Conservation (phyloP, 2,888 invertebrate species). For the Xanthia icteritia region DNA sequence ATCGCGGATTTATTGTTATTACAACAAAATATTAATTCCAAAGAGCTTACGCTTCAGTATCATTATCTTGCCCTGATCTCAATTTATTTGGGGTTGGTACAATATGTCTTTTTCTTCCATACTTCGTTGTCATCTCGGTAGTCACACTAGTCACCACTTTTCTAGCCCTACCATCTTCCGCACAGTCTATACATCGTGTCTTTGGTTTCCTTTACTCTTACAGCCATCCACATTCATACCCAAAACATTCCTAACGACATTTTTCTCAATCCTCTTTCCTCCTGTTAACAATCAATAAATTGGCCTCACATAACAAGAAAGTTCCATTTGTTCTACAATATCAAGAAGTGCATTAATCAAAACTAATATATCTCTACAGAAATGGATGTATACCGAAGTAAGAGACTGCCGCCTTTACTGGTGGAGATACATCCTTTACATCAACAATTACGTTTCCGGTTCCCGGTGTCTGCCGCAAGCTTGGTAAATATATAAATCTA, state of each 20-base stretch:
- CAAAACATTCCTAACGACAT: not conserved
- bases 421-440: conserved; percentile 74
- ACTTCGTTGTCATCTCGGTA: not conserved
- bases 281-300: not conserved
- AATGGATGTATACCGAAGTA: conserved; percentile 39
- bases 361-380: conserved; percentile 7
- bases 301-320: not conserved
- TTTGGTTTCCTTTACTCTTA: not conserved
- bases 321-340: not conserved
- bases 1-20: no score
- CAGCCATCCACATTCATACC: not conserved
- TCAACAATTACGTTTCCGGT: conserved; percentile 72
- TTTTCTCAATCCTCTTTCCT: not conserved
- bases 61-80: not conserved
- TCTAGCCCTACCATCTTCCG: not conserved
- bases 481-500: conserved; percentile 64
- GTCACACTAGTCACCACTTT: no score
- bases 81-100: no score
- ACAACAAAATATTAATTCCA: no score
- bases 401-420: conserved; percentile 69
- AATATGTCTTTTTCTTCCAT: no score
- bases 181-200: not conserved
- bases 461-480: conserved; percentile 64
- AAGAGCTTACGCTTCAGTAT: not conserved
- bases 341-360: not conserved